Evolutionary conservation across 2,888 invertebrate species (phyloP).

Genomic region (Pomacea canaliculata): DNA sequence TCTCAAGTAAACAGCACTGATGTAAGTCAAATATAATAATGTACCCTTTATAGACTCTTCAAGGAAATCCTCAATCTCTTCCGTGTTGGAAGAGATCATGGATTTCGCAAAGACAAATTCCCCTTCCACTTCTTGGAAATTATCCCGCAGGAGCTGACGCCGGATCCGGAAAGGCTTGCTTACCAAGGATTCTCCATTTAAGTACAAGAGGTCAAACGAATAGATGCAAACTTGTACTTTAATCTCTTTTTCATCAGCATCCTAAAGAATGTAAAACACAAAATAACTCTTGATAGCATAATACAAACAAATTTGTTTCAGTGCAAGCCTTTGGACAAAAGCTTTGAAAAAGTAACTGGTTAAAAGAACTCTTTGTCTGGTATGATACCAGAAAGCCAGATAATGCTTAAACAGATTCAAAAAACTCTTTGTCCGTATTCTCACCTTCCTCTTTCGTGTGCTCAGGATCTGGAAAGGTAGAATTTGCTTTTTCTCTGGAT

Average conservation of each 20-base stretch:
- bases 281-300: no score
- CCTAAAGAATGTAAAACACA: slow-evolving; percentile 71
- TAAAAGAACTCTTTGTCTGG: no score
- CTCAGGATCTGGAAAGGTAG: slow-evolving; percentile 96
- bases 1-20: no score
- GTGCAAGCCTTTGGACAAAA: no score
- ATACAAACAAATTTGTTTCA: no score
- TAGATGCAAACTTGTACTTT: slow-evolving; percentile 94
- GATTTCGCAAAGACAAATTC: slow-evolving; percentile 90
- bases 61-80: slow-evolving; percentile 93
- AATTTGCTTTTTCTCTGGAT: slow-evolving; percentile 86
- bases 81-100: slow-evolving; percentile 85
- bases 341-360: no score
- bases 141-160: slow-evolving; percentile 78
- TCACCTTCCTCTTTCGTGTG: slow-evolving; percentile 92
- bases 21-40: no score
- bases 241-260: slow-evolving; percentile 81
- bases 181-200: slow-evolving; percentile 90
- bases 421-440: background rate
- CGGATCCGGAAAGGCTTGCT: slow-evolving; percentile 81
- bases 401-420: no score
- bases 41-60: slow-evolving; percentile 91
- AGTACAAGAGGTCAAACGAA: slow-evolving; percentile 93
- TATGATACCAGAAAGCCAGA: no score
- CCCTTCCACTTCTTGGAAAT: slow-evolving; percentile 74